phyloP scores from a whole-genome alignment of 2,113 vertebrate species.

The Lepus europaeus region DNA sequence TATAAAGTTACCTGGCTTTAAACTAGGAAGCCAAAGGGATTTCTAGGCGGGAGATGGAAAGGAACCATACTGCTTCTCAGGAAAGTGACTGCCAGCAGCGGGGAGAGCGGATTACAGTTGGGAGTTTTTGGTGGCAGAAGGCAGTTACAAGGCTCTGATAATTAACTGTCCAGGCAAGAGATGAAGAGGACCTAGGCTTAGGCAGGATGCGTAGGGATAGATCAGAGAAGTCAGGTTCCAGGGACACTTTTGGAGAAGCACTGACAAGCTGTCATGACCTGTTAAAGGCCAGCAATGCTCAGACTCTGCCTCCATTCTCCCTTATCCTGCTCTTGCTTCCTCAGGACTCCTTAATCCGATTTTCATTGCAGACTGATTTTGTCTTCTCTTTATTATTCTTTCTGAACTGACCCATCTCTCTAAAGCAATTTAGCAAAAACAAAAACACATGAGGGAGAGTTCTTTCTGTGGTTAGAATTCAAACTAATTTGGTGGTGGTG shows the following conservation, averaged over 20 bases:
- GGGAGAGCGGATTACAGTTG: neutral
- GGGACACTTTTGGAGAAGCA: neutral
- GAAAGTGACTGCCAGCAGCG: neutral
- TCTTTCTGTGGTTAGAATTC: neutral
- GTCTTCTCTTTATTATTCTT: neutral
- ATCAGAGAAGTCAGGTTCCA: neutral
- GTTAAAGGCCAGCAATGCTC: neutral
- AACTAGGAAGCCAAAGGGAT: neutral
- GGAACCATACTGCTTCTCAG: neutral
- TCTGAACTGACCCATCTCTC: neutral
- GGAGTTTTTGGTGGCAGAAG: neutral
- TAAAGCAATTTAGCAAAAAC: neutral
- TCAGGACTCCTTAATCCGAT: neutral
- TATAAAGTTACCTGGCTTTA: neutral
- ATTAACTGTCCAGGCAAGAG: neutral
- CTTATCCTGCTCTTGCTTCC: neutral
- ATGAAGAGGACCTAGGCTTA: neutral
- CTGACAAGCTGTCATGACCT: neutral
- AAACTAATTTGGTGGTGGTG: neutral
- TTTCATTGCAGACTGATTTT: neutral
- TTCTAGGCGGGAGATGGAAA: neutral
- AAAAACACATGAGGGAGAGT: neutral
- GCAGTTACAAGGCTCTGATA: neutral
- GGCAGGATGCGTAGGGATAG: neutral
- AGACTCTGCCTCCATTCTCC: neutral